Evolutionary conservation across 2,113 vertebrate genomes (phyloP).

Genomic region (Leptocoma aspasia): DNA sequence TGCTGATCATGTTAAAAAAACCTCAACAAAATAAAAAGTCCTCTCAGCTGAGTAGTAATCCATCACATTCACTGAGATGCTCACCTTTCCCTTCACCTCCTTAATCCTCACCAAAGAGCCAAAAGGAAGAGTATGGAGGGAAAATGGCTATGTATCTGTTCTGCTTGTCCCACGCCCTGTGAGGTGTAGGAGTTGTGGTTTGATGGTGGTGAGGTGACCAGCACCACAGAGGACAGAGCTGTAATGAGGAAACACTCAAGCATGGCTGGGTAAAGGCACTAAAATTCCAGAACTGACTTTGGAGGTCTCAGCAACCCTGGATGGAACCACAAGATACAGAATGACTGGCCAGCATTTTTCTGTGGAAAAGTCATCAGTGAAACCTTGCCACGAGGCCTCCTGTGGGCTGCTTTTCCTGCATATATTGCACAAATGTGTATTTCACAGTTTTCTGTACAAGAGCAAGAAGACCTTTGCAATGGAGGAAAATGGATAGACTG

Average conservation of each 20-base stretch:
- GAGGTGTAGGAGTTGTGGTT: neutral
- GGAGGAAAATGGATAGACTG: neutral
- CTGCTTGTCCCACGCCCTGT: neutral
- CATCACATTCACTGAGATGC: neutral
- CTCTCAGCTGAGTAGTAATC: neutral
- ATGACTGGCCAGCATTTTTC: neutral
- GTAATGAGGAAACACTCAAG: neutral
- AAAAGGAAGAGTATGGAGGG: neutral
- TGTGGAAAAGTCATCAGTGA: neutral
- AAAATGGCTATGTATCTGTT: neutral
- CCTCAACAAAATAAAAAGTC: neutral
- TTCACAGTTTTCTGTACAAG: neutral
- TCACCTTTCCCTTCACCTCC: neutral
- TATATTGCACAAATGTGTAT: neutral
- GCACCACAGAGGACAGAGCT: neutral
- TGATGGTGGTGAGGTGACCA: neutral
- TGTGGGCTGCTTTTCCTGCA: accelerated
- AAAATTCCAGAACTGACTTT: neutral
- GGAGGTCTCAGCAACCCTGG: neutral
- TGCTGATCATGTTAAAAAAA: neutral
- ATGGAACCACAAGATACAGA: neutral
- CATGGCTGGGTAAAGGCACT: accelerated
- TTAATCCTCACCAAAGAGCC: neutral
- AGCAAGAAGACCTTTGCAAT: neutral
- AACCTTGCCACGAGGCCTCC: neutral